Percentiles rank a stretch among this genome's conserved stretches.
Conservation (phyloP, 1,140 invertebrate genomes). For the Brachionus koreanus region DNA sequence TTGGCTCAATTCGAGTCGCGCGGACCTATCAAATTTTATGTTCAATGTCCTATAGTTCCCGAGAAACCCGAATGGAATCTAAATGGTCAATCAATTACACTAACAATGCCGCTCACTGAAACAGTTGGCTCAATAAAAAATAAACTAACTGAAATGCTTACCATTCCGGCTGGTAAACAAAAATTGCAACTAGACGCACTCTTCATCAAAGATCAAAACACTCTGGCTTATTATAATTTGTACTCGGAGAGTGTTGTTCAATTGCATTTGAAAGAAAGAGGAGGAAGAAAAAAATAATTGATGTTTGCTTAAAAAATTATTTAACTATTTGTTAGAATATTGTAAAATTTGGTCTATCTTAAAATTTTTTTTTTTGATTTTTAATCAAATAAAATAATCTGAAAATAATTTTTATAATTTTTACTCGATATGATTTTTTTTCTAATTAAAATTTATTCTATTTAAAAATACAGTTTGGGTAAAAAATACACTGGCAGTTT, state of each 20-base stretch:
- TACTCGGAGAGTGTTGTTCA: constrained; percentile 75
- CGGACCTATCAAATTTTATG: constrained; percentile 72
- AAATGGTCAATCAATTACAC: constrained; percentile 79
- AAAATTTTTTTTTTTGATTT: not conserved
- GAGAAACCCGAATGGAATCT: constrained; percentile 94
- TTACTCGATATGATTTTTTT: not conserved
- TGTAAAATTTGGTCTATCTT: not conserved
- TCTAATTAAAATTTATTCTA: too few species aligned
- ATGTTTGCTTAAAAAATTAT: not conserved
- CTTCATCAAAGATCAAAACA: constrained; percentile 95
- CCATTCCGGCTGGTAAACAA: constrained; percentile 94
- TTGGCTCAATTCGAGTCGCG: constrained; percentile 46
- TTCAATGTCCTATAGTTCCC: constrained; percentile 71
- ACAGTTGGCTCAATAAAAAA: constrained; percentile 70
- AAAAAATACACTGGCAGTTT: too few species aligned
- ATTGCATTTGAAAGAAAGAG: constrained; percentile 90
- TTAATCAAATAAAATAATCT: constrained; percentile 9
- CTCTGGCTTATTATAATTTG: constrained; percentile 91
- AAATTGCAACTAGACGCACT: constrained; percentile 86
- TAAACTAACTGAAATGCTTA: constrained; percentile 79
- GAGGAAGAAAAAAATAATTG: constrained; percentile 88
- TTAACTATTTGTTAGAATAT: constrained; percentile 2
- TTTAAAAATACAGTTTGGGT: too few species aligned
- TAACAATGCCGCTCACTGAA: constrained; percentile 75
- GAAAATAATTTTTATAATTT: not conserved